Percentiles rank a stretch among this genome's conserved stretches.
These are phyloP conservation scores for Helleia helle DNA, from an alignment of 2,888 invertebrate genomes.

Conservation along the genomic window DNA sequence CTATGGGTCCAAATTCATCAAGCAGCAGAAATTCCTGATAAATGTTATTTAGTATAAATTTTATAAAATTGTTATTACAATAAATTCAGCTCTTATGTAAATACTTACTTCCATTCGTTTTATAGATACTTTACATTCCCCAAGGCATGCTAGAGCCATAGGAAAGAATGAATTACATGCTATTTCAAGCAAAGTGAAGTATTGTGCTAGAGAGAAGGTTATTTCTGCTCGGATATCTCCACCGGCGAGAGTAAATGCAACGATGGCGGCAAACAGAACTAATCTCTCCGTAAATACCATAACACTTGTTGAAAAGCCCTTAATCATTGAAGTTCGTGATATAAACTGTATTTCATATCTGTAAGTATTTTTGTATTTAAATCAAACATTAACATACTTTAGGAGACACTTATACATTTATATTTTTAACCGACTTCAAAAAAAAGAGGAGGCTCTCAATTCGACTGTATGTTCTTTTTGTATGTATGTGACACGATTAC, in stretches of 20 bases:
- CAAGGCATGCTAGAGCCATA: constrained; percentile 70
- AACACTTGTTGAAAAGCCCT: constrained; percentile 76
- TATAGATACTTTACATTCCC: constrained; percentile 77
- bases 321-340: constrained; percentile 76
- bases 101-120: constrained; percentile 73
- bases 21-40: constrained; percentile 52
- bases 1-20: constrained; percentile 43
- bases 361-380: too few relatives aligned
- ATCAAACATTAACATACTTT: too few relatives aligned
- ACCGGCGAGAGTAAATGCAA: constrained; percentile 80
- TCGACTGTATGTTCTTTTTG: too few relatives aligned
- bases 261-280: constrained; percentile 84
- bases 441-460: too few relatives aligned
- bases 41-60: constrained; percentile 60
- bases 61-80: too few relatives aligned
- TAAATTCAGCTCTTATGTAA: too few relatives aligned
- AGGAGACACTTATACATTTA: too few relatives aligned
- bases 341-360: constrained; percentile 80
- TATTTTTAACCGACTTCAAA: too few relatives aligned
- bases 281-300: constrained; percentile 89
- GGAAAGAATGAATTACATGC: constrained; percentile 78
- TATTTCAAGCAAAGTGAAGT: constrained; percentile 83
- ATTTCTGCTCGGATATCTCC: constrained; percentile 74
- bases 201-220: constrained; percentile 84
- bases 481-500: too few relatives aligned